A percentile compares a stretch with the other conserved stretches of the same genome.
phyloP scores from a whole-genome alignment of 2,797 vertebrate species.

The Intellagama lesueurii region DNA sequence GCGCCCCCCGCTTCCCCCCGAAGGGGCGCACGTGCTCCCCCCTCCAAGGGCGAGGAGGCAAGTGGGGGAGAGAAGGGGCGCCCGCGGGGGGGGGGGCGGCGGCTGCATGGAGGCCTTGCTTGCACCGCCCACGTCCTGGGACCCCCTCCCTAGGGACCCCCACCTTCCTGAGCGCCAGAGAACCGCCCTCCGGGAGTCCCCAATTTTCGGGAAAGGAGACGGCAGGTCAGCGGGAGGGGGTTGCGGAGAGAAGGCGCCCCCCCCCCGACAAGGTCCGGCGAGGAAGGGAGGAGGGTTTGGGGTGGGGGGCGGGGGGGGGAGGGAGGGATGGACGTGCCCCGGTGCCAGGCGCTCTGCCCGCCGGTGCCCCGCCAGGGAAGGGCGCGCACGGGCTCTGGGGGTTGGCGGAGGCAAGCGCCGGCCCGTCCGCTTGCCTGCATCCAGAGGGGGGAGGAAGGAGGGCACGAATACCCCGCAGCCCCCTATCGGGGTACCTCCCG shows the following conservation, averaged over 20 bases:
- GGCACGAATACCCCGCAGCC: too few relatives aligned
- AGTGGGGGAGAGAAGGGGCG: not conserved
- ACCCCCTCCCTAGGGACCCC: too few relatives aligned
- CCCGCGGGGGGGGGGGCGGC: not conserved
- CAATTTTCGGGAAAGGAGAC: too few relatives aligned
- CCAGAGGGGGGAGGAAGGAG: not conserved
- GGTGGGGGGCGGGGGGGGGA: not conserved
- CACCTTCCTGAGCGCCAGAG: too few relatives aligned
- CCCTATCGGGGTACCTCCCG: too few relatives aligned
- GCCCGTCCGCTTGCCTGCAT: too few relatives aligned
- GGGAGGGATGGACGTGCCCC: not conserved
- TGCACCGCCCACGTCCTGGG: too few relatives aligned
- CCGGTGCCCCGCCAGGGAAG: not conserved
- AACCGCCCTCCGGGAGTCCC: not conserved
- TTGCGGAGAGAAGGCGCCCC: not conserved
- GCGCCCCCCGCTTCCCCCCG: not conserved
- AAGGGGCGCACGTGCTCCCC: not conserved
- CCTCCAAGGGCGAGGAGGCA: not conserved
- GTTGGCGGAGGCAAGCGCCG: not conserved
- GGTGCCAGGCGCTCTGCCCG: not conserved
- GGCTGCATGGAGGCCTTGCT: too few relatives aligned
- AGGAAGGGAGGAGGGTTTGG: not conserved
- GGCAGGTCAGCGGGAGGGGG: not conserved
- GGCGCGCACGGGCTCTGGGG: not conserved
- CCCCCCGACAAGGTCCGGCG: too few relatives aligned